These are phyloP conservation scores for Anarsia innoxiella DNA, from an alignment of 2,888 invertebrate species.

Conservation along the genomic window DNA sequence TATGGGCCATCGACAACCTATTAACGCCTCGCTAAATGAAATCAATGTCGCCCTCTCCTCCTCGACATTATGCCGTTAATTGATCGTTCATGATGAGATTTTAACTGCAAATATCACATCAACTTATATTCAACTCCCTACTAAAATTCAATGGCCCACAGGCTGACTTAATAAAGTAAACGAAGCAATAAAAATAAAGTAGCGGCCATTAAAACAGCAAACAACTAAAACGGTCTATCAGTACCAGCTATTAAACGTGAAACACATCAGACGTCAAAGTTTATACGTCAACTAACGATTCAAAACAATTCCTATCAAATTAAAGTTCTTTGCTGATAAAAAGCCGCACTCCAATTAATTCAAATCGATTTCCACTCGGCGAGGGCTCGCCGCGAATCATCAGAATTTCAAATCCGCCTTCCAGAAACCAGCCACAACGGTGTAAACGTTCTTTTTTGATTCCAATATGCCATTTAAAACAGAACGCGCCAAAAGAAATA, in stretches of 20 bases:
- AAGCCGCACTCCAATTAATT: conserved; percentile 59
- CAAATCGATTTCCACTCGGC: conserved; percentile 70
- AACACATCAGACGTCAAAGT: conserved; percentile 1
- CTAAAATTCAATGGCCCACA: too few species aligned
- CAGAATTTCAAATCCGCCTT: conserved; percentile 70
- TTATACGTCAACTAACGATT: conserved; percentile 9
- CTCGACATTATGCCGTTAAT: conserved; percentile 8
- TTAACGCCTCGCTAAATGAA: conserved; percentile 24
- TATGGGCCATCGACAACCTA: conserved; percentile 12
- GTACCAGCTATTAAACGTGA: too few species aligned
- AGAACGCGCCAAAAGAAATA: conserved; percentile 69
- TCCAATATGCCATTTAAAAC: conserved; percentile 71
- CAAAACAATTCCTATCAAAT: conserved; percentile 52
- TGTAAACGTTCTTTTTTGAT: conserved; percentile 72
- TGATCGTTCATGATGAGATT: conserved; percentile 5
- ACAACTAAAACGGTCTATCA: too few species aligned
- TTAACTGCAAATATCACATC: too few species aligned
- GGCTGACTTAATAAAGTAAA: too few species aligned
- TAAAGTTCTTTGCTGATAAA: conserved; percentile 58
- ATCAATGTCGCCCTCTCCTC: conserved; percentile 16
- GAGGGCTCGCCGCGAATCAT: conserved; percentile 55
- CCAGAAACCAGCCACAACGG: conserved; percentile 59
- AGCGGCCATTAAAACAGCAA: too few species aligned
- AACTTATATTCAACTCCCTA: too few species aligned
- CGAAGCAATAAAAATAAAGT: too few species aligned